Conservation (phyloP, 2,113 vertebrate species). For the Nyctibius bracteatus region DNA sequence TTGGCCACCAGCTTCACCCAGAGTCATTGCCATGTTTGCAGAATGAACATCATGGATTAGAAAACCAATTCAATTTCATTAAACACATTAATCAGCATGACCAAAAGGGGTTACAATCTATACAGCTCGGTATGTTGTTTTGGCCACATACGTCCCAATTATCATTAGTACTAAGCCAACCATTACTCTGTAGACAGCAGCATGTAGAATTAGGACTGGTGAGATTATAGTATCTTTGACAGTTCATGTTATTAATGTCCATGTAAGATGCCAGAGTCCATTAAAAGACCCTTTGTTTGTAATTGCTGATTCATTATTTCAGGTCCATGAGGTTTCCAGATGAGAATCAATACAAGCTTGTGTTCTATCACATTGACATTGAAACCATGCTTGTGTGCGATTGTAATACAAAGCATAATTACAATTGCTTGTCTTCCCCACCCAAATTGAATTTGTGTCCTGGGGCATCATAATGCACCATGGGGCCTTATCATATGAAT, state of each 20-base stretch:
- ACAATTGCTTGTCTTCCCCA: neutral
- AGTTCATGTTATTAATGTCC: neutral
- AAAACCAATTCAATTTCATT: neutral
- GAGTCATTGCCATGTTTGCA: neutral
- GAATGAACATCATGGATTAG: neutral
- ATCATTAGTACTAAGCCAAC: neutral
- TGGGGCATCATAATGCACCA: neutral
- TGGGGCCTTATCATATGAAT: neutral
- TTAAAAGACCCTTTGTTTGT: neutral
- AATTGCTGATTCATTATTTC: neutral
- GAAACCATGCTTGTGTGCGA: neutral
- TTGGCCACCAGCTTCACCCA: neutral
- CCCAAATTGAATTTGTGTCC: neutral
- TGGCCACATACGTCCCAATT: neutral
- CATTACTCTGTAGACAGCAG: neutral
- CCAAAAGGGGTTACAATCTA: neutral
- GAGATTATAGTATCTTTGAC: neutral
- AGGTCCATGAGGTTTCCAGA: neutral
- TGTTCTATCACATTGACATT: neutral
- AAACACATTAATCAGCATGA: neutral
- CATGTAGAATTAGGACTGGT: neutral
- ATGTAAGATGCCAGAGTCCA: neutral
- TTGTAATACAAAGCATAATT: neutral
- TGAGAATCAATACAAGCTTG: neutral
- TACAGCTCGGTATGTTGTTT: neutral